Evolutionary conservation across 2,888 invertebrate genomes (phyloP).

Genomic region (Drosophila diplacantha): DNA sequence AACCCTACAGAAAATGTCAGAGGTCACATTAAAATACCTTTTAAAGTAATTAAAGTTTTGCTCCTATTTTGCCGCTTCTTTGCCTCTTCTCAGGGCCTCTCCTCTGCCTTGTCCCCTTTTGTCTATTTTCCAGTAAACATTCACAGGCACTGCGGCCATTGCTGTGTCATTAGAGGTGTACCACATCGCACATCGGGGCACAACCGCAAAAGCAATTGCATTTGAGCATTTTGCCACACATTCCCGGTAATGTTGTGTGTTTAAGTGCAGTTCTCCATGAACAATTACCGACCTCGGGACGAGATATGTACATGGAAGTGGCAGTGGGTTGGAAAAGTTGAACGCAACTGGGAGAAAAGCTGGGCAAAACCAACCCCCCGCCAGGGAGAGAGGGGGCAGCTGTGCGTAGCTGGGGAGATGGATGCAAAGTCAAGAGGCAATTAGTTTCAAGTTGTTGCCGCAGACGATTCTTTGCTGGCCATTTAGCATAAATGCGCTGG

Average conservation of each 20-base stretch:
- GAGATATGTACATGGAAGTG: not conserved
- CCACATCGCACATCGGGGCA: slow-evolving; percentile 38
- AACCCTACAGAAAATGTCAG: not conserved
- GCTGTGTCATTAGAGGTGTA: slow-evolving; percentile 39
- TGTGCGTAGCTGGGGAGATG: slow-evolving; percentile 11
- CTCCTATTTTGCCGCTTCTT: not conserved
- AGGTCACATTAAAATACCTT: slow-evolving; percentile 5
- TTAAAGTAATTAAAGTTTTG: slow-evolving; percentile 19
- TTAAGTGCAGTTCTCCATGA: slow-evolving; percentile 36
- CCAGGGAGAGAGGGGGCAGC: not conserved
- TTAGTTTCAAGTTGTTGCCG: slow-evolving; percentile 46
- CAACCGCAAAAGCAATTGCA: slow-evolving; percentile 49
- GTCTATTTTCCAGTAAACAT: slow-evolving; percentile 9
- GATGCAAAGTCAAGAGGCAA: slow-evolving; percentile 37
- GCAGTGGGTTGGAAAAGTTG: slow-evolving; percentile 3
- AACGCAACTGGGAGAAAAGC: not conserved
- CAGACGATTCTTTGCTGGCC: slow-evolving; percentile 38
- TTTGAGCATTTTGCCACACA: slow-evolving; percentile 46
- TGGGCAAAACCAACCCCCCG: not conserved
- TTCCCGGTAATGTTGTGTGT: slow-evolving; percentile 37
- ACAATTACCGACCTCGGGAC: slow-evolving; percentile 32
- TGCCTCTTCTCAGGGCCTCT: not conserved
- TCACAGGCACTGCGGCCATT: slow-evolving; percentile 14
- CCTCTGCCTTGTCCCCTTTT: not conserved
- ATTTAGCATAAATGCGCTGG: slow-evolving; percentile 57